A percentile compares a stretch with the other conserved stretches of the same genome.
phyloP scores from a whole-genome alignment of 53 echinoderm and acorn worm genomes.

The Echinarachnius parma region DNA sequence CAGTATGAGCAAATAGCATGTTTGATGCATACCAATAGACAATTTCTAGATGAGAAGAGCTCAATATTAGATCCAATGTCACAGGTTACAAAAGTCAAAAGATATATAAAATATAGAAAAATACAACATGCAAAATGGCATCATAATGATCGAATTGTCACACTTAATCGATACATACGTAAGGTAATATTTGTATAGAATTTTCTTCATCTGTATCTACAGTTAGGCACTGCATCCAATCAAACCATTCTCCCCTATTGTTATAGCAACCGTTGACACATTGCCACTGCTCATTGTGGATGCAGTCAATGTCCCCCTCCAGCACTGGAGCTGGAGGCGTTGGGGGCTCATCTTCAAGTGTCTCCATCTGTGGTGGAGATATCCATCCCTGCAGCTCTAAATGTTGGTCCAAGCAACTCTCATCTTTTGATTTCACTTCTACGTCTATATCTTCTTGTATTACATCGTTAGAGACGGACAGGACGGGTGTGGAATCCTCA shows the following conservation, averaged over 20 bases:
- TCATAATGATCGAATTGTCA: too few relatives aligned
- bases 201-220: conserved; percentile 53
- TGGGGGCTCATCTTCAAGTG: conserved; percentile 39
- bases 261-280: conserved; percentile 90
- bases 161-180: conserved; percentile 88
- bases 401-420: neutral
- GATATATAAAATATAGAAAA: too few relatives aligned
- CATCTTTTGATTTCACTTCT: neutral
- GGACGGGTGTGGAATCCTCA: neutral
- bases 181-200: conserved; percentile 95
- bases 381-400: neutral
- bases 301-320: conserved; percentile 57
- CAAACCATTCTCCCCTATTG: conserved; percentile 65
- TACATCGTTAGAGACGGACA: neutral
- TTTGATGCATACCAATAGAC: too few relatives aligned
- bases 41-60: too few relatives aligned
- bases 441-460: neutral
- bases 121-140: too few relatives aligned
- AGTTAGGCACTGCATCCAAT: conserved; percentile 74
- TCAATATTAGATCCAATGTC: too few relatives aligned
- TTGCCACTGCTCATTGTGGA: conserved; percentile 75
- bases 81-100: too few relatives aligned
- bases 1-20: too few relatives aligned
- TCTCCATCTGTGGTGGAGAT: neutral
- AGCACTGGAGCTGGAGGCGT: conserved; percentile 44